These are phyloP conservation scores for Acanthosepion esculentum DNA, from an alignment of 2,888 invertebrate genomes.

Conservation along the genomic window DNA sequence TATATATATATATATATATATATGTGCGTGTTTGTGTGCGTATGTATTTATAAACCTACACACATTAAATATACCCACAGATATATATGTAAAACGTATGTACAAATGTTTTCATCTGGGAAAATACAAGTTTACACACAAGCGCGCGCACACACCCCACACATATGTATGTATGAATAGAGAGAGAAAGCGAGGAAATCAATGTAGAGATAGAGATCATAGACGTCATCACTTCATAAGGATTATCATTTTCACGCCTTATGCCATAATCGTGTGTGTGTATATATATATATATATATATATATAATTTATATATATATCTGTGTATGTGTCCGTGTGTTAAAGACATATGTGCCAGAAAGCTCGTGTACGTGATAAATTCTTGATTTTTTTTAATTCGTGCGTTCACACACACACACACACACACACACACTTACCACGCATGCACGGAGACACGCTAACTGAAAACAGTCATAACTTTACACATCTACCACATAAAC, in stretches of 20 bases:
- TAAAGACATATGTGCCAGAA: neutral
- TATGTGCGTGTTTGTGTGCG: neutral
- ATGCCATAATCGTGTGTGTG: no score
- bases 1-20: neutral
- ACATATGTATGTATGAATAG: no score
- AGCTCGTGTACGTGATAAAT: neutral
- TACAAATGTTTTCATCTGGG: neutral
- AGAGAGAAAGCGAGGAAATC: no score
- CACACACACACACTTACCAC: neutral
- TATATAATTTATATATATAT: neutral
- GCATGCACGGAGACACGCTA: neutral
- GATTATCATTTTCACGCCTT: no score
- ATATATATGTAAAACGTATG: neutral
- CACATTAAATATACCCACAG: neutral
- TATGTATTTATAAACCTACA: no score
- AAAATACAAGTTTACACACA: neutral
- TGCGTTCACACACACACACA: neutral
- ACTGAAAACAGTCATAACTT: neutral
- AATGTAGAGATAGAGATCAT: no score
- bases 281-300: neutral
- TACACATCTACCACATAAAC: neutral
- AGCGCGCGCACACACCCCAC: rapidly evolving
- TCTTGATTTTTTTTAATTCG: neutral
- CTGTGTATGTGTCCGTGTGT: constrained; percentile 44
- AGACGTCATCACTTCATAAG: no score